Evolutionary conservation across 2,888 invertebrate species (phyloP), one percentile per base, ranked within the genome.

Genomic region (Napeogenes sylphis): DNA sequence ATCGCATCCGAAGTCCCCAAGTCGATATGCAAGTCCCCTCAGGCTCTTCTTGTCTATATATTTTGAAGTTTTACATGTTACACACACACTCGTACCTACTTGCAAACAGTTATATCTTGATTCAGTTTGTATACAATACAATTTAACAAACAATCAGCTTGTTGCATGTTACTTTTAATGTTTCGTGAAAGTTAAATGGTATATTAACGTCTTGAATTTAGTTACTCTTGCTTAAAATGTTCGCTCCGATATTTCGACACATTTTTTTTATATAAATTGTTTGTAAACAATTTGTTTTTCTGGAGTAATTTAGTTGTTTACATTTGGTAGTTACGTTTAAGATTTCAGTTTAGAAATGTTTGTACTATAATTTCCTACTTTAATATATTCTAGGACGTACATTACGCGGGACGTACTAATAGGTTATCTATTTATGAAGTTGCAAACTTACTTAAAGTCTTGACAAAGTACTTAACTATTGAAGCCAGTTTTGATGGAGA

Each of bases 401-500:
- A 21, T 21, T 21, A 21, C 21, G 21, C 21, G 21, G 78, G 81
- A 21, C 21, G 21, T 21, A 21, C 21, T 21, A 21, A 21, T 81
- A 75, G 71, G 35, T 67, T 73, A 76, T 73, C 78, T 74, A 42
- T 42, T 70, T 61, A 70, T 71, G 76, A 81, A 77, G 79, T 76
- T 81, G 67, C 70, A 69, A 84, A 82, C 78, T 83, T 78, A 70
- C 73, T 68, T 67, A 61, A 85, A 87, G 80, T 85, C 81, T 77
- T 69, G 75, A 71, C 75, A 78, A 81, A 85, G 83, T 82, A 80
- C 79, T 78, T 84, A 84, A 85, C 68, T 85, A 82, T 86, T 84
- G 82, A 85, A 86, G 83, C 79, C 79, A 82, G 85, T 84, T 84
- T 82, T 70, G 71, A 77, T 79, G 77, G 74, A 12, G 8, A 42